Evolutionary conservation across 2,888 invertebrate species (phyloP), one percentile per base, ranked within the genome.

Genomic region (Fragum whitleyi): DNA sequence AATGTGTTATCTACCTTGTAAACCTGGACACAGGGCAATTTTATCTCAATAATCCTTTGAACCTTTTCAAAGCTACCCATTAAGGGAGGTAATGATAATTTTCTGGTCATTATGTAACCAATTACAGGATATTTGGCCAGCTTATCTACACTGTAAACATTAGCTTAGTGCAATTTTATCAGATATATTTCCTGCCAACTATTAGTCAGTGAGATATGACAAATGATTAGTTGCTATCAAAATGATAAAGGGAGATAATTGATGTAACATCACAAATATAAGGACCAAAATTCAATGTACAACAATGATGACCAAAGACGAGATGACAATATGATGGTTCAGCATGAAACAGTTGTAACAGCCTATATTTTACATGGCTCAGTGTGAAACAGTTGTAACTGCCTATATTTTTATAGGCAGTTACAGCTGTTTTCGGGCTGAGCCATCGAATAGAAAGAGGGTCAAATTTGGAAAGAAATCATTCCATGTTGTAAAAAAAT

Each of bases 141-240:
- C 11, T 42, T 65, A 65, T 65, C 61, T 65, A 23, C 42, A 21
- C 26, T 39, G 42, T 65, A 65, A 39, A 65, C 42, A 65, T 65
- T 65, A 36, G 65, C 42, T 36, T 36, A 65, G 65, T 65, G 65
- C 65, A 65, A 11, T 42, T 11, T 65, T 65, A 65, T 65, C 65
- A 32, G 62, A 32, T 32, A 36, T 21, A 62, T 62, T 36, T 26
- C 47, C 23, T 57, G 57, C 57, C 57, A 57, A 57, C 51, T 51
- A n/a, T 51, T 51, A 57, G 57, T 14, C 57, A 19, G 57, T 57
- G 23, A 23, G n/a, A 19, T 16, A 47, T n/a, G n/a, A 47, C 7
- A n/a, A 5, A 9, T 14, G n/a, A 47, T 47, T 47, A 9, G 16
- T 9, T 19, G 16, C n/a, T n/a, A 47, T 47, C n/a, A 47, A 47